Evolutionary conservation across 2,888 invertebrate genomes (phyloP).

Genomic region (Rhagium mordax): DNA sequence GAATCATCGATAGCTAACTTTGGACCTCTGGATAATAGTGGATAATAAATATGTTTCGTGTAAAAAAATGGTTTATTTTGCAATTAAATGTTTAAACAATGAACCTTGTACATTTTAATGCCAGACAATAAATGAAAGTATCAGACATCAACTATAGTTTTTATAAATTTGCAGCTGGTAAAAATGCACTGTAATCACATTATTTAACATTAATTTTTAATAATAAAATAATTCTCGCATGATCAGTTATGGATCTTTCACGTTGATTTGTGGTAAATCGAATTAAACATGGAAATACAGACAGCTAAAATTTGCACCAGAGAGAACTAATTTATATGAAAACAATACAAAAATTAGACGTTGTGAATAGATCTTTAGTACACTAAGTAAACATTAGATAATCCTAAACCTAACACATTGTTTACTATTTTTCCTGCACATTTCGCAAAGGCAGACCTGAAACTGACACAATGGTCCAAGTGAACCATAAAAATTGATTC

Average conservation of each 20-base stretch:
- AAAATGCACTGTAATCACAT: background rate
- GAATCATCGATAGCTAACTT: too few species aligned
- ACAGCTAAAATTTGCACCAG: background rate
- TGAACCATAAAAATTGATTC: conserved; percentile 61
- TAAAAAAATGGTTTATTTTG: too few species aligned
- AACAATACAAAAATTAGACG: background rate
- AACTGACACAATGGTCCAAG: background rate
- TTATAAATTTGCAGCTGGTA: background rate
- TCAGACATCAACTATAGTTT: background rate
- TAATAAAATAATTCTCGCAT: background rate
- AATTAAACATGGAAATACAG: background rate
- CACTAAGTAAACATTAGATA: background rate
- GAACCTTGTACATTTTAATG: too few species aligned
- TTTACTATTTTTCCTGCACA: conserved; percentile 9
- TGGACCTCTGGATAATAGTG: too few species aligned
- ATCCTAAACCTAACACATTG: background rate
- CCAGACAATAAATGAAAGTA: too few species aligned
- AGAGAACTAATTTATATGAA: background rate
- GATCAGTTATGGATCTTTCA: background rate
- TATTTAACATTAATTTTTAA: background rate
- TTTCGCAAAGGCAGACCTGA: conserved; percentile 11
- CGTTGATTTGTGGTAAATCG: background rate
- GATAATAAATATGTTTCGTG: too few species aligned
- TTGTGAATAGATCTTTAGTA: background rate
- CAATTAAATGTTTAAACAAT: too few species aligned